Evolutionary conservation across 1,140 invertebrate genomes (phyloP).

Genomic region (Drosophila insularis): DNA sequence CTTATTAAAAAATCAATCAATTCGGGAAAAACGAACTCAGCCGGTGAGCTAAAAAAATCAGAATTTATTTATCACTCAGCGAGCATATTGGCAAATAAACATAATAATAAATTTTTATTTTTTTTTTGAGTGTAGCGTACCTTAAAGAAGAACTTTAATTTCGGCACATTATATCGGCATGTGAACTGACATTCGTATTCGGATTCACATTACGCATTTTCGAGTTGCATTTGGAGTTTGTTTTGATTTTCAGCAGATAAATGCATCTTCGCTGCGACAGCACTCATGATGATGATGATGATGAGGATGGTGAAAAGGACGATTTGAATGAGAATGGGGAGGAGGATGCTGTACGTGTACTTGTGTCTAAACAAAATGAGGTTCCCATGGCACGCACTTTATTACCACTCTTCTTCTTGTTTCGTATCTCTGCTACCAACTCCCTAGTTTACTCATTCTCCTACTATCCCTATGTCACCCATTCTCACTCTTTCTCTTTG

Average conservation of each 20-base stretch:
- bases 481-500: background rate
- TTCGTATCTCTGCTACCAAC: background rate
- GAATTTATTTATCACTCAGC: no score
- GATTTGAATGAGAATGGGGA: background rate
- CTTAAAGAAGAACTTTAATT: background rate
- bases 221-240: slow-evolving; percentile 41
- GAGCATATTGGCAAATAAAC: no score
- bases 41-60: no score
- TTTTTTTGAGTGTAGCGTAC: background rate
- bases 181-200: slow-evolving; percentile 16
- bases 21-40: no score
- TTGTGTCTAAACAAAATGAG: slow-evolving; percentile 32
- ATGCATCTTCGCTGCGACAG: slow-evolving; percentile 34
- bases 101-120: no score
- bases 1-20: no score
- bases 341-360: background rate
- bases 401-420: slow-evolving; percentile 8
- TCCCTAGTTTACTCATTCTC: background rate
- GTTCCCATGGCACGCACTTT: slow-evolving; percentile 44
- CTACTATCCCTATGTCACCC: background rate
- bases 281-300: background rate
- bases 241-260: slow-evolving; percentile 59
- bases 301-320: background rate
- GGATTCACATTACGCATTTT: slow-evolving; percentile 49
- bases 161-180: slow-evolving; percentile 14